Conservation (phyloP, 2,113 vertebrate species). For the Amazona vittata region DNA sequence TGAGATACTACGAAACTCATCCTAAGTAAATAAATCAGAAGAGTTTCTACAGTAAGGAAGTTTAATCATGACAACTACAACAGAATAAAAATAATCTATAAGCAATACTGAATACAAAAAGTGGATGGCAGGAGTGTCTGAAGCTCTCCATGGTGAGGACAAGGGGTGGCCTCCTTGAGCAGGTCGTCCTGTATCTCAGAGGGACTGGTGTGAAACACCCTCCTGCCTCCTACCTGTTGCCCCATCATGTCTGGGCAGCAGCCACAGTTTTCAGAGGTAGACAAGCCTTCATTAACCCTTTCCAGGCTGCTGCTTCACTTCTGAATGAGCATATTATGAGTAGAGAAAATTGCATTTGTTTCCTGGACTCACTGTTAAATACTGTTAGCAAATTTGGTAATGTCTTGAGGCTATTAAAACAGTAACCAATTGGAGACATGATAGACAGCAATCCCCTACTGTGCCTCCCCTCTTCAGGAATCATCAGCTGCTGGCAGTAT, state of each 20-base stretch:
- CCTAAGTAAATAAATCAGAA: neutral
- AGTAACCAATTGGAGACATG: neutral
- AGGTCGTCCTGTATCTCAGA: neutral
- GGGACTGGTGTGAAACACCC: neutral
- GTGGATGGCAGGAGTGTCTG: neutral
- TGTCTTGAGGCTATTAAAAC: neutral
- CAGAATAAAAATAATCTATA: neutral
- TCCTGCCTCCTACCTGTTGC: neutral
- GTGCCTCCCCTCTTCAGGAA: neutral
- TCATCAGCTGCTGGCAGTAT: neutral
- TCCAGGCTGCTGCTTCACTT: neutral
- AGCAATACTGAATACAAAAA: neutral
- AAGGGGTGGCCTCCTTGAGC: neutral
- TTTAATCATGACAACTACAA: neutral
- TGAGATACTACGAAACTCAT: neutral
- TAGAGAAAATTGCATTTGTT: neutral
- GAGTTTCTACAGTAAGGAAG: neutral
- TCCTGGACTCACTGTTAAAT: neutral
- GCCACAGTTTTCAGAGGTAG: neutral
- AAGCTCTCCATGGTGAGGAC: neutral
- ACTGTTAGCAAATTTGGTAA: neutral
- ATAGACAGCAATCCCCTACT: neutral
- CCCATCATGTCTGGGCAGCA: neutral
- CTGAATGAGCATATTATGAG: neutral
- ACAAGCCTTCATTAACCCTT: neutral